Evolutionary conservation across 2,797 vertebrate genomes (phyloP), one percentile per base, ranked within the genome.

Genomic region (Syngnathus acus): DNA sequence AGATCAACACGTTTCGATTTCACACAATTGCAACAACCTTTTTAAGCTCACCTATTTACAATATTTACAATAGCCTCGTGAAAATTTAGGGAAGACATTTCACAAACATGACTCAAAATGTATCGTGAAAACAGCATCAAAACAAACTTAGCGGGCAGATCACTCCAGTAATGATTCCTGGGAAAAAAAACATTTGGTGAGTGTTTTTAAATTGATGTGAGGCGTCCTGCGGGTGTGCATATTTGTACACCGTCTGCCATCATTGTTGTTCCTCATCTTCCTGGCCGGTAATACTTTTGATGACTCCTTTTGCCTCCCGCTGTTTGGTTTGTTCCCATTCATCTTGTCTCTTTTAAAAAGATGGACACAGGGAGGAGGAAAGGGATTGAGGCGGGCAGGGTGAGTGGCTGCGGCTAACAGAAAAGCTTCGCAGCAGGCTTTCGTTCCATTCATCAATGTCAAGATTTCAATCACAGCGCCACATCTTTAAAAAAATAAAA

Each of bases 361-460:
- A 79, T 67, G 78, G 66, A 68, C 11, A 43, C 4, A 16, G 40
- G 62, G n/a, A 65, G 68, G 62, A 48, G 54, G 65, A 60, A 68
- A 54, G 60, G 63, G 17, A 26, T 47, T 39, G 55, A 48, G 37
- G 51, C 40, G 2, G 62, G 21, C 45, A n/a, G 60, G 23, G 38
- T 40, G 68, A 14, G 70, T 40, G 53, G 57, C 45, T 54, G 3
- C 50, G 26, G 48, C 51, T 71, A 69, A 77, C 67, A 68, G 79
- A 82, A 75, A 78, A 74, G 85, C 78, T 62, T 82, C 77, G 71
- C 83, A 87, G 84, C 72, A 3, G 76, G 81, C 63, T 71, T 45
- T 77, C 48, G 21, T 55, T 84, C 77, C 83, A 86, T 86, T 86
- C 77, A 82, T 86, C 82, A 82, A 80, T 76, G 76, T 78, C 74